Evolutionary conservation across 2,888 invertebrate species (phyloP).

Genomic region (Neoscelio sp.): DNA sequence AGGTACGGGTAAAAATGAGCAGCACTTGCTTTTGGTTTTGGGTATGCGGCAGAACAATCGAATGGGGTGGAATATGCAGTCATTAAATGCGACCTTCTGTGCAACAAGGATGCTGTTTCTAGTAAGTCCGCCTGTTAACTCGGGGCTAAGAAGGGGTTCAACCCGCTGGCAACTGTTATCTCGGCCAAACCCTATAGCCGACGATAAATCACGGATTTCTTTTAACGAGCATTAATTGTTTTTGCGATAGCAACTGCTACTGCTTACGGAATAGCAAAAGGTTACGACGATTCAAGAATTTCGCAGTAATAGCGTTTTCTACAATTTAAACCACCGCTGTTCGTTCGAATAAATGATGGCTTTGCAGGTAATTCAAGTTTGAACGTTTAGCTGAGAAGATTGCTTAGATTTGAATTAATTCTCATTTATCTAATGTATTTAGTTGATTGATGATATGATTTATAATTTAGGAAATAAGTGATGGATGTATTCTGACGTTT

Average conservation of each 20-base stretch:
- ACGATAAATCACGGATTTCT: conserved; percentile 83
- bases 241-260: conserved; percentile 79
- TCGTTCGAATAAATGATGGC: conserved; percentile 60
- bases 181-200: conserved; percentile 74
- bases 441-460: conserved; percentile 58
- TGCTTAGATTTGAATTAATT: conserved; percentile 67
- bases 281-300: conserved; percentile 68
- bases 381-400: conserved; percentile 58
- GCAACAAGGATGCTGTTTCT: conserved; percentile 68
- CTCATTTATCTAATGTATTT: conserved; percentile 55
- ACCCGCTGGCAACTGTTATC: conserved; percentile 77
- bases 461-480: conserved; percentile 51
- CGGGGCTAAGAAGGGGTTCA: conserved; percentile 75
- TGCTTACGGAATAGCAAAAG: conserved; percentile 62
- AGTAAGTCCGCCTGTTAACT: conserved; percentile 75
- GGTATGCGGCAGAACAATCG: conserved; percentile 60
- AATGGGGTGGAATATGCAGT: conserved; percentile 71
- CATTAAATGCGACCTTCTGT: conserved; percentile 69
- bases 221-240: conserved; percentile 83
- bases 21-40: conserved; percentile 54
- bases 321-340: conserved; percentile 57
- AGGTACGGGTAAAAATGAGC: conserved; percentile 57
- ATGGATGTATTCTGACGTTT: conserved; percentile 9
- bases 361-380: conserved; percentile 63
- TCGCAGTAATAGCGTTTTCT: conserved; percentile 64